phyloP scores from a whole-genome alignment of 1,140 invertebrate species.

The Meloidogyne hapla region DNA sequence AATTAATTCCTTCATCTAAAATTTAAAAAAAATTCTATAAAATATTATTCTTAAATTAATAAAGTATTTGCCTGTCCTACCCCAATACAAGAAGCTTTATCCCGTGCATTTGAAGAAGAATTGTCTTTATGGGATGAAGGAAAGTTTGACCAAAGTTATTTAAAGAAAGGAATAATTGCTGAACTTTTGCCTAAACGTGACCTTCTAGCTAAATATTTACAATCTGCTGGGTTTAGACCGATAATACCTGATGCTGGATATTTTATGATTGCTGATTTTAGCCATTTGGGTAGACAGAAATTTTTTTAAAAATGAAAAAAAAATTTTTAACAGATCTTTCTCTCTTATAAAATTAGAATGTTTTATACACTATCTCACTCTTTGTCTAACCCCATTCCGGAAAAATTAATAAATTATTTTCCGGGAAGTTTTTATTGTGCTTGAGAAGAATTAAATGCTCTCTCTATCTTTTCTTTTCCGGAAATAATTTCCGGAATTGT shows the following conservation, averaged over 20 bases:
- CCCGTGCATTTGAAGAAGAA: constrained; percentile 84
- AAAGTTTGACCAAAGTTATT: constrained; percentile 74
- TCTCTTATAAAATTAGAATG: too few species aligned
- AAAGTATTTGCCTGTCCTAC: constrained; percentile 84
- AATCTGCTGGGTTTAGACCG: constrained; percentile 80
- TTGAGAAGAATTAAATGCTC: too few species aligned
- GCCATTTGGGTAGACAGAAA: constrained; percentile 68
- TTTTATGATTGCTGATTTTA: constrained; percentile 92
- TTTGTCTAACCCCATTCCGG: too few species aligned
- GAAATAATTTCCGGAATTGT: too few species aligned
- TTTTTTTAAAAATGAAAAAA: neutral
- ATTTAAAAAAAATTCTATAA: too few species aligned
- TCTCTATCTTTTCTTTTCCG: too few species aligned
- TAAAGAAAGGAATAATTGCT: constrained; percentile 74
- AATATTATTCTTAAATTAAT: too few species aligned
- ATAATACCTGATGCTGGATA: constrained; percentile 93
- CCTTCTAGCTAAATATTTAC: constrained; percentile 76
- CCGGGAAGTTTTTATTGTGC: too few species aligned
- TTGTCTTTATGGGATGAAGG: constrained; percentile 72
- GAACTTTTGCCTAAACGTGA: constrained; percentile 83
- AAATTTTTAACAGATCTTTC: too few species aligned
- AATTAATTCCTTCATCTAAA: too few species aligned
- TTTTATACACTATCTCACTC: too few species aligned
- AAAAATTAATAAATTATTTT: too few species aligned
- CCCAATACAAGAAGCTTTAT: constrained; percentile 83